Base-by-base conservation (phyloP, 2,888 invertebrate species). In the Volucella bombylans region DNA sequence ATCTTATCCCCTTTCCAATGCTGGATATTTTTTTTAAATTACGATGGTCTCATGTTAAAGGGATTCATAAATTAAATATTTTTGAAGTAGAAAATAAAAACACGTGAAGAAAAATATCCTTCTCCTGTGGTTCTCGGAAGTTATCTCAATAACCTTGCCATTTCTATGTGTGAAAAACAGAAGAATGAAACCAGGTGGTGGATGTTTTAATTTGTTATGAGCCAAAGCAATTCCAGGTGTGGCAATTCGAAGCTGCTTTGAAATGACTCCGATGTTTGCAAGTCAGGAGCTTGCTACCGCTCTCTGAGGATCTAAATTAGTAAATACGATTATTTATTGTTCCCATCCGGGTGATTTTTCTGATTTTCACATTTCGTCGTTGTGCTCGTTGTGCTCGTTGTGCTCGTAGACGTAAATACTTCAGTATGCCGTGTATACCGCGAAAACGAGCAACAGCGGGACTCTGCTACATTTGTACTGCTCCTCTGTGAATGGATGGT, bases 331-430 rank as follows among this genome's bases (percentile, higher is more conserved):
- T 85, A 71, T 76, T 80, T 85, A 81, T 72, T 80, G 77, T 77
- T 72, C 85, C 85, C 81, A 64, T 77, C 81, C 62, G 85, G 85
- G 85, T 76, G 59, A 76, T 85, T 85, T 85, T 72, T 81, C 76
- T 76, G 71, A 81, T 85, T 85, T 85, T 73, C 72, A 72, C 81
- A 80, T 81, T 57, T 65, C 67, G 71, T 4, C 4, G 31, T 31
- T 31, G 31, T 31, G 31, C 6, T 31, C 31, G 4, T 23, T n/a
- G n/a, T n/a, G n/a, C n/a, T 1, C 1, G 31, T 31, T 31, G 31
- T 31, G 31, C 6, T 31, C 31, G 6, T 31, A 31, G 31, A 31
- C 31, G 31, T 31, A 6, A 31, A 31, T 31, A 31, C 31, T 31
- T 31, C 0, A 31, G 31, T 31, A 31, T 31, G 31, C 6, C 31